phyloP scores from a whole-genome alignment of 1,140 invertebrate genomes.

The Contarinia nasturtii region DNA sequence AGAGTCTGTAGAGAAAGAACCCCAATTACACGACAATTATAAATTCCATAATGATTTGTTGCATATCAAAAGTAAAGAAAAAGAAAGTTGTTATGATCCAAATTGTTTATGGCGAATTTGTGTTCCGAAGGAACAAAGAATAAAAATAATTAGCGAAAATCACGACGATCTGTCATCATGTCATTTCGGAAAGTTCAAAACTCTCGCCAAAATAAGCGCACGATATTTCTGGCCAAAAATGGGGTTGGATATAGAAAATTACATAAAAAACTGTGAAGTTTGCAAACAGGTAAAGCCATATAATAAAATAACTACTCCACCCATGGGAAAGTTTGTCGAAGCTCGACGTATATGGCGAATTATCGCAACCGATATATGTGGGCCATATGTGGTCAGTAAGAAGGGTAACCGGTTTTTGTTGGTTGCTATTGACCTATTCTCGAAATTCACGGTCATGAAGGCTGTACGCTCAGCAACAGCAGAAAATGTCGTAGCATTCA shows the following conservation, averaged over 20 bases:
- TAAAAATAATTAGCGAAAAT: slow-evolving; percentile 6
- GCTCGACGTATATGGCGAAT: not conserved
- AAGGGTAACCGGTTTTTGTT: slow-evolving; percentile 1
- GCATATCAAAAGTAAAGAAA: not conserved
- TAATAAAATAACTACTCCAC: slow-evolving; percentile 9
- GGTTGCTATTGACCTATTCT: slow-evolving; percentile 6
- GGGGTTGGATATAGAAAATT: slow-evolving; percentile 7
- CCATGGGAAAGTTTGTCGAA: slow-evolving; percentile 5
- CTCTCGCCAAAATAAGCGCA: slow-evolving; percentile 6
- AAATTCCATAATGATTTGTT: not conserved
- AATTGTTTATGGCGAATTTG: slow-evolving; percentile 10
- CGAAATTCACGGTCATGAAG: slow-evolving; percentile 5
- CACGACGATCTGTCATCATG: slow-evolving; percentile 5
- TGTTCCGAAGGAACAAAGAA: slow-evolving; percentile 9
- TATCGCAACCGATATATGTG: not conserved
- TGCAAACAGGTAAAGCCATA: slow-evolving; percentile 8
- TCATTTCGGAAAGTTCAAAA: slow-evolving; percentile 11
- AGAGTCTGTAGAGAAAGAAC: slow-evolving; percentile 4
- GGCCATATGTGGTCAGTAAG: not conserved
- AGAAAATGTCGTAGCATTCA: slow-evolving; percentile 1
- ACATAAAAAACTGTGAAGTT: slow-evolving; percentile 10
- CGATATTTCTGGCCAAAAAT: slow-evolving; percentile 15
- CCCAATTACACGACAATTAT: not conserved
- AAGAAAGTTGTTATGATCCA: slow-evolving; percentile 7
- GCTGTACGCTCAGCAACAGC: slow-evolving; percentile 5